Evolutionary conservation across 2,888 invertebrate species (phyloP), one percentile per base, ranked within the genome.

Genomic region (Brachyptera risi): DNA sequence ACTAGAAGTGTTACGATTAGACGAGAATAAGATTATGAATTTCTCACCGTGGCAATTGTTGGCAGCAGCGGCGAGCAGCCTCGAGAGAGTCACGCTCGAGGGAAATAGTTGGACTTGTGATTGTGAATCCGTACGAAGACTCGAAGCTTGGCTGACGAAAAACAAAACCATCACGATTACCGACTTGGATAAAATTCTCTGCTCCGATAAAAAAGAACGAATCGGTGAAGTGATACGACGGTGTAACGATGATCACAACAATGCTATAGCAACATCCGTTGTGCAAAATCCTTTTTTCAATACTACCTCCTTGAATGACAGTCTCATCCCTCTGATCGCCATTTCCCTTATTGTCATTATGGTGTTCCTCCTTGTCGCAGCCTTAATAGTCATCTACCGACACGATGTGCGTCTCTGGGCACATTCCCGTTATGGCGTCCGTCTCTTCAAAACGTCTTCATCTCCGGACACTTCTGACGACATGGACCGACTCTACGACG

Each of bases 91-190:
- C 68, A 84, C 86, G 59, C 79, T 90, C 65, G 84, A 86, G 70
- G 86, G 87, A 69, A 90, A 90, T 80, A 84, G 85, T 73, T 90
- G 92, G 92, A 86, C 86, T 74, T 91, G 91, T 77, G 87, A 89
- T 73, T 91, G 91, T 76, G 80, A 80, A 71, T 85, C 86, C 70
- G 81, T 88, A 58, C 81, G 80, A 65, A 83, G 83, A 69, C 77
- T 89, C 69, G 83, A 86, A 71, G 80, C 83, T 68, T 89, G 88
- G 88, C 75, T 88, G 63, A 78, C 81, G 70, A 81, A 84, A 72
- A 84, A 85, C 72, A 82, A 82, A 57, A 58, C 63, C 5, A 56
- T 62, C 37, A 54, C 49, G 17, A 60, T 56, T 40, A 82, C 83
- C 73, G 83, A 85, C 71, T 82, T 85, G 31, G 82, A 84, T 71